Evolutionary conservation across 2,888 invertebrate genomes (phyloP).

Genomic region (Callimorpha dominula): DNA sequence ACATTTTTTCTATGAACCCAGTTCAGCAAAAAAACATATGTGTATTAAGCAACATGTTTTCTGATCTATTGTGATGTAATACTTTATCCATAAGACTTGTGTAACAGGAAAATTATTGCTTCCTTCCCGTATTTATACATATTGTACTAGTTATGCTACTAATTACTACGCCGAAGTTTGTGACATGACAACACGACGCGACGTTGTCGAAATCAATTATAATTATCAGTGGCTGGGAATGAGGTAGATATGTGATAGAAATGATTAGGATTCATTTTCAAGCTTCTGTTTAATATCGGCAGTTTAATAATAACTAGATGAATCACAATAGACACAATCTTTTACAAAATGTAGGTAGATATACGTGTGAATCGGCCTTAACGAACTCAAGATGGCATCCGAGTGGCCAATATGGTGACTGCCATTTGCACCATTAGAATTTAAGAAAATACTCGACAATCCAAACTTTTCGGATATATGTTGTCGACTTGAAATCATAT

Average conservation of each 20-base stretch:
- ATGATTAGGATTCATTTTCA: no score
- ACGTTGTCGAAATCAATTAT: neutral
- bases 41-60: neutral
- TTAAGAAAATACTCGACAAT: no score
- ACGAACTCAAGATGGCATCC: no score
- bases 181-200: neutral
- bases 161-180: no score
- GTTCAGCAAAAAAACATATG: neutral
- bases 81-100: neutral
- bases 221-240: constrained; percentile 26
- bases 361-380: no score
- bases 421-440: no score
- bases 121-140: neutral
- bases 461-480: no score
- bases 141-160: neutral
- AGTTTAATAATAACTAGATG: no score
- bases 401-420: no score
- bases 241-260: neutral
- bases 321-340: no score
- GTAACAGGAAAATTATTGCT: neutral
- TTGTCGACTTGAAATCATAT: no score
- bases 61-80: neutral
- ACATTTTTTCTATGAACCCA: neutral
- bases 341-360: no score
- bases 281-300: neutral